Base-by-base conservation (phyloP, 2,888 invertebrate species). In the Branchinecta sandiegonensis region DNA sequence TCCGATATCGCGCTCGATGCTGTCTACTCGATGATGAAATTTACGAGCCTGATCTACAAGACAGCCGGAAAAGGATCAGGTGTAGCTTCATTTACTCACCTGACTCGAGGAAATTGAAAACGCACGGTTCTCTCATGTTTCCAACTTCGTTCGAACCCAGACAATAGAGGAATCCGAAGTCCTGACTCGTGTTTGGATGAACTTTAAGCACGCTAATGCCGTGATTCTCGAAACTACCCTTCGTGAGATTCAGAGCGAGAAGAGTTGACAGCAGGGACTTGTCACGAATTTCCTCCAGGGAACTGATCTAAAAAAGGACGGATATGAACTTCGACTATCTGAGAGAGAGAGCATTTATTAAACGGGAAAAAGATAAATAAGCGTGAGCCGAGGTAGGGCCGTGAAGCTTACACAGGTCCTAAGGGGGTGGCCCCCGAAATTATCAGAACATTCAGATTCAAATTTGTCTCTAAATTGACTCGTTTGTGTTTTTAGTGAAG, bases 171-270 rank as follows among this genome's bases (percentile, higher is more conserved):
- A 9, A 56, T 56, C 56, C 56, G 10, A 56, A 56, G 56, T 56
- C 56, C 17, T 56, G 56, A 10, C 56, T 56, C 17, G 56, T 56
- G 56, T 56, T 56, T 56, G 56, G 56, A n/a, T 56, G 56, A 56
- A 56, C 17, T 17, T 56, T 56, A 8, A 56, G 17, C 14, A 56
- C 56, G 10, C 56, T 56, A 14, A 56, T 14, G 17, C 10, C 56
- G 17, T 56, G 56, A n/a, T 56, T 56, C 56, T 17, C 17, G 17
- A 56, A 17, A 9, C n/a, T 14, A 56, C 10, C 17, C n/a, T 17
- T 56, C 17, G 56, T 56, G 14, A 56, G 17, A 17, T 56, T 56
- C 1, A 56, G 17, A 8, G n/a, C 17, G n/a, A 14, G 14, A 14
- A 56, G 8, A 14, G 17, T 56, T 14, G 56, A 17, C n/a, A 56